Evolutionary conservation across 2,113 vertebrate genomes (phyloP).

Genomic region (Echinops telfairi): DNA sequence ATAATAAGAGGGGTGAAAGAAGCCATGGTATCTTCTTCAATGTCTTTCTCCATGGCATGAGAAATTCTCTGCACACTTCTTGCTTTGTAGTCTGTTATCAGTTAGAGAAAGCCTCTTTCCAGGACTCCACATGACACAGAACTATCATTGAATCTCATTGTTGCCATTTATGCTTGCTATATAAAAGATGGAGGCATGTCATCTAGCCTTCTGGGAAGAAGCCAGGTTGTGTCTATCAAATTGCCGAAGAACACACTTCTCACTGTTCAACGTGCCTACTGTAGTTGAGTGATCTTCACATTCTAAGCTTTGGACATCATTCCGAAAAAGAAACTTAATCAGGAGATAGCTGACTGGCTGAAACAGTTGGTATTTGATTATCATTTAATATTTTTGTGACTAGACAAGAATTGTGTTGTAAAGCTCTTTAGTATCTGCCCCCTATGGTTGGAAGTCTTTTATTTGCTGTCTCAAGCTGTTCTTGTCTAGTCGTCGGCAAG

Average conservation of each 20-base stretch:
- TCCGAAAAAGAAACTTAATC: constrained; percentile 31
- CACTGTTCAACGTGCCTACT: neutral
- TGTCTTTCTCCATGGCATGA: too few relatives aligned
- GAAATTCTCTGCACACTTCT: too few relatives aligned
- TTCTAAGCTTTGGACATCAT: neutral
- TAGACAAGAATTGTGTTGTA: neutral
- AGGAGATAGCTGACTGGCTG: neutral
- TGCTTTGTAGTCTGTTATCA: too few relatives aligned
- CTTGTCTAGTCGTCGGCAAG: neutral
- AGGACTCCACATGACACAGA: too few relatives aligned
- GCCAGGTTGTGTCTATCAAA: neutral
- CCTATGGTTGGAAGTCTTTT: neutral
- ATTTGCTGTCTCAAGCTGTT: neutral
- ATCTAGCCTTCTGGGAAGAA: neutral
- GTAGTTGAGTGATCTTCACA: neutral
- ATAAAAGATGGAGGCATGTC: neutral
- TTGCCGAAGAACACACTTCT: neutral
- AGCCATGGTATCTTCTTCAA: too few relatives aligned
- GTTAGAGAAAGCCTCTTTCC: too few relatives aligned
- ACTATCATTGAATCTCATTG: too few relatives aligned
- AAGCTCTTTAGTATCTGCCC: neutral
- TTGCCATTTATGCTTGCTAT: too few relatives aligned
- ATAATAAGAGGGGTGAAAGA: too few relatives aligned
- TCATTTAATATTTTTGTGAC: constrained; percentile 46
- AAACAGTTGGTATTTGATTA: neutral